Evolutionary conservation across 2,888 invertebrate genomes (phyloP), one percentile per base, ranked within the genome.

Genomic region (Chaetoderma sp.): DNA sequence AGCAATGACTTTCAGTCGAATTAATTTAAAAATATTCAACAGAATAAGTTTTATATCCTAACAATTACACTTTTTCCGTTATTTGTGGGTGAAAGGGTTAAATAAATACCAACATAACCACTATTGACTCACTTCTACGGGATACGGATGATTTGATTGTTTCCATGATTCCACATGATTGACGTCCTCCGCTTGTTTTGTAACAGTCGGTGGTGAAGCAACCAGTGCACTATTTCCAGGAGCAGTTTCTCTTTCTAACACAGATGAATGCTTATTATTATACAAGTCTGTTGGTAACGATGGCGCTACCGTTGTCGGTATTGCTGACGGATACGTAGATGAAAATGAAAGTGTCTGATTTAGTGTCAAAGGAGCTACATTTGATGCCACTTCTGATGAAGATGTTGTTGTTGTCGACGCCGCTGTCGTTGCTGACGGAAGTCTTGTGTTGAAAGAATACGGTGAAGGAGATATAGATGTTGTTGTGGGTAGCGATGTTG

Each of bases 81-180:
- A n/a, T n/a, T n/a, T n/a, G n/a, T n/a, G n/a, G n/a, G n/a, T n/a
- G n/a, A n/a, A n/a, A n/a, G n/a, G n/a, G n/a, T n/a, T n/a, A n/a
- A n/a, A n/a, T n/a, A n/a, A n/a, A n/a, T n/a, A n/a, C n/a, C n/a
- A n/a, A n/a, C n/a, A n/a, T n/a, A n/a, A n/a, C n/a, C n/a, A n/a
- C n/a, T 1, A 18, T 8, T 8, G 21, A 54, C 61, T 52, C 30
- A 61, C 61, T 32, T 61, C 61, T 6, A 52, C 32, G 6, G 61
- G 61, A 36, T 61, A 61, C 4, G 54, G 61, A 27, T 52, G 32
- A 36, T 6, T 30, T 3, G 16, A 2, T 13, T 28, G 32, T 30
- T n/a, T 10, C 13, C 16, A 13, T 52, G 27, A 52, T 18, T 44
- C 44, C 6, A 54, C 54, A 42, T 61, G 61, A 25, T 61, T 61